phyloP scores from a whole-genome alignment of 2,888 invertebrate species.

The Siphlonurus alternatus region DNA sequence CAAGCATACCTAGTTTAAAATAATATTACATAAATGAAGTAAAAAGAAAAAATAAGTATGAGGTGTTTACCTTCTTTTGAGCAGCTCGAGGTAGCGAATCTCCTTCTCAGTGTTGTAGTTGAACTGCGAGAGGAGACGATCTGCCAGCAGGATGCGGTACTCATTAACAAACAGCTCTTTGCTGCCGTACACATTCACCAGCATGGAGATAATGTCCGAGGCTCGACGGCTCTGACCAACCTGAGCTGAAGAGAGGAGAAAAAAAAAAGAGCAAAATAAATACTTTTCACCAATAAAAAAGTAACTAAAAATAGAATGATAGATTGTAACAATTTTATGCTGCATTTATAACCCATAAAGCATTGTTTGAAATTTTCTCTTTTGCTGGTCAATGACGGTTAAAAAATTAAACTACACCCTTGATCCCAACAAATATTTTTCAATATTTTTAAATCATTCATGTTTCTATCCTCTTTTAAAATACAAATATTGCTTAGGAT shows the following conservation, averaged over 20 bases:
- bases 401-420: too few relatives aligned
- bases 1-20: not conserved
- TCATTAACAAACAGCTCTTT: conserved; percentile 97
- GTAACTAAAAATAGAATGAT: not conserved
- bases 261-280: conserved; percentile 8
- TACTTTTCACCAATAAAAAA: not conserved
- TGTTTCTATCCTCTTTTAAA: too few relatives aligned
- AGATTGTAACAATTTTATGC: not conserved
- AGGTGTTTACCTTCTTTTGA: conserved; percentile 51
- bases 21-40: not conserved
- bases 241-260: conserved; percentile 28
- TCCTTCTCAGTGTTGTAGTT: conserved; percentile 81
- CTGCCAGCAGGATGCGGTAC: conserved; percentile 84
- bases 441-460: too few relatives aligned
- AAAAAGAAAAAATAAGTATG: not conserved
- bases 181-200: conserved; percentile 96
- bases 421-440: too few relatives aligned
- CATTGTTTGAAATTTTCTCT: too few relatives aligned
- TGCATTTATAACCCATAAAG: too few relatives aligned
- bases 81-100: conserved; percentile 77
- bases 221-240: conserved; percentile 41
- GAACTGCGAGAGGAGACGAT: conserved; percentile 65
- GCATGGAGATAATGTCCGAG: conserved; percentile 91
- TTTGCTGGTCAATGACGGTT: too few relatives aligned
- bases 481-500: too few relatives aligned